Percentiles rank a stretch among this genome's conserved stretches.
phyloP scores from a whole-genome alignment of 2,113 vertebrate species.

The Malaclemys terrapin region DNA sequence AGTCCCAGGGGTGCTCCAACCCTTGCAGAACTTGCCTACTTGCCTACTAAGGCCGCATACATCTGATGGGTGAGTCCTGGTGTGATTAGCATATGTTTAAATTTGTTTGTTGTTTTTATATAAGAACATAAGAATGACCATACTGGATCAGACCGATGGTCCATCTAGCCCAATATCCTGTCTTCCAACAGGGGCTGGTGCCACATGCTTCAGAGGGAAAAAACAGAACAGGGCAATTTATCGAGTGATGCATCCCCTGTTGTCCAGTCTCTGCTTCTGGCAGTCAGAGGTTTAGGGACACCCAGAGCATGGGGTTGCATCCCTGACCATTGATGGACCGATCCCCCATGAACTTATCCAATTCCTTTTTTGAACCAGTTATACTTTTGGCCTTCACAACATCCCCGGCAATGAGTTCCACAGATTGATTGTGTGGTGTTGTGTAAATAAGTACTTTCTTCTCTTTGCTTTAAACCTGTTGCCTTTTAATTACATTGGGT shows the following conservation, averaged over 20 bases:
- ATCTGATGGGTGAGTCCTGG: neutral
- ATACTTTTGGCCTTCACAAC: neutral
- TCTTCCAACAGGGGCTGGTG: too few relatives aligned
- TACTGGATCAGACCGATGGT: neutral
- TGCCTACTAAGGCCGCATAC: too few relatives aligned
- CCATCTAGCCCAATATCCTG: neutral
- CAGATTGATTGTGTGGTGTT: neutral
- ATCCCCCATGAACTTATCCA: neutral
- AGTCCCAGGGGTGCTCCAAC: too few relatives aligned
- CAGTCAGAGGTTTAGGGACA: too few relatives aligned
- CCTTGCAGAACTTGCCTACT: neutral
- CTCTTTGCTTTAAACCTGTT: too few relatives aligned
- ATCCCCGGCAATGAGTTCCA: neutral
- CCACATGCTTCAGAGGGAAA: neutral
- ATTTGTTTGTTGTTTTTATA: neutral
- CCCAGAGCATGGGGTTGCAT: neutral
- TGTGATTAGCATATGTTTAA: neutral
- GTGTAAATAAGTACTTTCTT: neutral
- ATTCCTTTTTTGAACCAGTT: neutral
- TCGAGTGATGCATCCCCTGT: too few relatives aligned
- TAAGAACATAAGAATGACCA: neutral
- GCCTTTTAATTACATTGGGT: neutral
- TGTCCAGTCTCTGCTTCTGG: too few relatives aligned
- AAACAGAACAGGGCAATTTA: neutral
- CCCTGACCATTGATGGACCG: neutral